These are phyloP conservation scores for Stenichneumon culpator DNA, from an alignment of 2,888 invertebrate species.

Conservation along the genomic window DNA sequence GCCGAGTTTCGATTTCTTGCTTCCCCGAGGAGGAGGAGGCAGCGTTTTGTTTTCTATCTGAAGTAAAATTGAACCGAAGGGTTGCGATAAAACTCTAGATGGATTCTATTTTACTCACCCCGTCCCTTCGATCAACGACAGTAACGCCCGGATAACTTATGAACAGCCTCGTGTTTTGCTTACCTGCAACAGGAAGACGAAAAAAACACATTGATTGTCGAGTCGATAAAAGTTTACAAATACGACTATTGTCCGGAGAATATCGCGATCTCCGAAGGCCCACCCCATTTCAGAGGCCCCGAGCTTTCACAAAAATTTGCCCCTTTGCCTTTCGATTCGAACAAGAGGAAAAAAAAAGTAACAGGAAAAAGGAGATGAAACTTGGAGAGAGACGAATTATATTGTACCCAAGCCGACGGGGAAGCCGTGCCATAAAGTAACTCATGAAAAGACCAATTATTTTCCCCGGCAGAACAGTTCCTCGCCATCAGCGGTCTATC, in stretches of 20 bases:
- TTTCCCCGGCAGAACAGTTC: slow-evolving; percentile 28
- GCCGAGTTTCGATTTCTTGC: background rate
- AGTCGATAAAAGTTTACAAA: slow-evolving; percentile 49
- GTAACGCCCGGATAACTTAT: slow-evolving; percentile 12
- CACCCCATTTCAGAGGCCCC: slow-evolving; percentile 21
- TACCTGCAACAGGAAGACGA: slow-evolving; percentile 66
- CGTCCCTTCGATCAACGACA: background rate
- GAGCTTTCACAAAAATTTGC: slow-evolving; percentile 22
- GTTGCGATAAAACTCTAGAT: background rate
- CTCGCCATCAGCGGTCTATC: slow-evolving; percentile 24
- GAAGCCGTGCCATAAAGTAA: slow-evolving; percentile 34
- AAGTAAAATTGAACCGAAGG: background rate
- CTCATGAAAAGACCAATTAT: slow-evolving; percentile 45
- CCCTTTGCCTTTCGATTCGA: slow-evolving; percentile 25
- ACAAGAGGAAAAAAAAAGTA: slow-evolving; percentile 7
- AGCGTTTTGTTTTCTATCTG: background rate
- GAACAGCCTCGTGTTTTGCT: slow-evolving; percentile 39
- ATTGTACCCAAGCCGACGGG: slow-evolving; percentile 20
- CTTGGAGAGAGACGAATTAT: slow-evolving; percentile 37
- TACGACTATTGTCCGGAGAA: slow-evolving; percentile 10
- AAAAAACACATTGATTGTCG: slow-evolving; percentile 47
- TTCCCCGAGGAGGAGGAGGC: background rate
- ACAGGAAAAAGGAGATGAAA: slow-evolving; percentile 1
- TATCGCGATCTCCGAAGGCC: slow-evolving; percentile 13
- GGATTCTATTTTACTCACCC: slow-evolving; percentile 31